Conservation (phyloP, 1,140 invertebrate species). For the Caerostris extrusa region DNA sequence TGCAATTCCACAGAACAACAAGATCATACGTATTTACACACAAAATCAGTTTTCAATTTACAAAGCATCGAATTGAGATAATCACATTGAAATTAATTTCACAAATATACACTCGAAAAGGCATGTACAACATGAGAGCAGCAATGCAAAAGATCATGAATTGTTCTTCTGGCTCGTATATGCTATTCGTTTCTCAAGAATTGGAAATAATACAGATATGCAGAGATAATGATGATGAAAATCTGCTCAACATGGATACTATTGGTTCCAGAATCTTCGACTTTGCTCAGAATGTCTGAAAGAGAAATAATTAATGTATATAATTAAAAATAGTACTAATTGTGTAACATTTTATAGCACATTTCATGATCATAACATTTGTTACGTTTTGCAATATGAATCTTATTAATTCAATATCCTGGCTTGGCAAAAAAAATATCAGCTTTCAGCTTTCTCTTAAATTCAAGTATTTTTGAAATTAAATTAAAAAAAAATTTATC, state of each 20-base stretch:
- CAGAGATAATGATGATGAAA: slow-evolving; percentile 15
- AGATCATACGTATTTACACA: slow-evolving; percentile 36
- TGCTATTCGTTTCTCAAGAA: neutral
- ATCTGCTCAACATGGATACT: neutral
- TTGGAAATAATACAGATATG: slow-evolving; percentile 44
- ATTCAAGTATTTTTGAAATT: too few relatives aligned
- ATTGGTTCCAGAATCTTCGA: neutral
- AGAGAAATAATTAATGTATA: neutral
- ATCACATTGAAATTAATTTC: neutral
- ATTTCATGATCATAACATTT: too few relatives aligned
- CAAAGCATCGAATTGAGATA: slow-evolving; percentile 9
- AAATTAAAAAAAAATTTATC: too few relatives aligned
- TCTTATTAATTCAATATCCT: too few relatives aligned
- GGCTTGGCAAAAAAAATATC: too few relatives aligned
- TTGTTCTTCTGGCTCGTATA: neutral
- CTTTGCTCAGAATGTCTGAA: slow-evolving; percentile 41
- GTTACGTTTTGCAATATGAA: too few relatives aligned
- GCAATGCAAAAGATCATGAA: slow-evolving; percentile 6
- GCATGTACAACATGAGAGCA: slow-evolving; percentile 55
- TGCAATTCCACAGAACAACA: slow-evolving; percentile 17
- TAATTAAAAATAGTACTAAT: too few relatives aligned
- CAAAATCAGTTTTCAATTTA: slow-evolving; percentile 8
- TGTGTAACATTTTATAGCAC: too few relatives aligned
- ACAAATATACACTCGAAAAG: slow-evolving; percentile 30
- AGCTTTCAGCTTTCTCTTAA: too few relatives aligned